Base-by-base conservation (phyloP, 2,888 invertebrate genomes). In the Epirrita christyi region DNA sequence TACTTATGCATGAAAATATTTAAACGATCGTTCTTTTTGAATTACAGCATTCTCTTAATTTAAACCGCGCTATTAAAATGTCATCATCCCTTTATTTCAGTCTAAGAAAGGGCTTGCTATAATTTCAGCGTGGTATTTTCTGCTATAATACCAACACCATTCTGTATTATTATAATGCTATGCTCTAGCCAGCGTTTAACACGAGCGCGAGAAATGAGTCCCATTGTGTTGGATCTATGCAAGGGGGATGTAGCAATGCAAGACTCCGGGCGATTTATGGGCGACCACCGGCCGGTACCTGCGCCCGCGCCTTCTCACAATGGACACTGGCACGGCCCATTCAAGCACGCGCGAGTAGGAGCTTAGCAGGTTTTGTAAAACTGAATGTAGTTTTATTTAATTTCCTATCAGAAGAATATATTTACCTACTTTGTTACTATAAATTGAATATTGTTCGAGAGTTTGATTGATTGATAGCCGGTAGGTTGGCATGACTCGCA, bases 231-330 rank as follows among this genome's bases (percentile, higher is more conserved):
- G 72, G 60, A 64, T 63, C 67, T 56, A 64, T 64, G 68, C 66
- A 65, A 62, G 64, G 66, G 69, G 63, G 67, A 72, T 66, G 67
- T 68, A 68, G 70, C 68, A 59, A 56, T 64, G 61, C 68, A 64
- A 55, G 57, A 61, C 59, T 54, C 47, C 66, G 60, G 70, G 70
- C 69, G 69, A 76, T 80, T 77, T 78, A 80, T 71, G 71, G 72
- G 70, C 75, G 77, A 75, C 74, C 74, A 78, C 68, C 71, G 42
- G 54, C 67, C 71, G 37, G 54, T 70, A 85, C 86, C 87, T 85
- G 86, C 79, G 73, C 68, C 54, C 75, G 77, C 80, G 79, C 76
- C 74, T 66, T 62, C 58, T 62, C 66, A 83, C 82, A 83, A 83
- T 78, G 66, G 74, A 60, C 63, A 73, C 58, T 77, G 67, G 73